phyloP scores from a whole-genome alignment of 2,113 vertebrate species.

The Dicerorhinus sumatrensis region DNA sequence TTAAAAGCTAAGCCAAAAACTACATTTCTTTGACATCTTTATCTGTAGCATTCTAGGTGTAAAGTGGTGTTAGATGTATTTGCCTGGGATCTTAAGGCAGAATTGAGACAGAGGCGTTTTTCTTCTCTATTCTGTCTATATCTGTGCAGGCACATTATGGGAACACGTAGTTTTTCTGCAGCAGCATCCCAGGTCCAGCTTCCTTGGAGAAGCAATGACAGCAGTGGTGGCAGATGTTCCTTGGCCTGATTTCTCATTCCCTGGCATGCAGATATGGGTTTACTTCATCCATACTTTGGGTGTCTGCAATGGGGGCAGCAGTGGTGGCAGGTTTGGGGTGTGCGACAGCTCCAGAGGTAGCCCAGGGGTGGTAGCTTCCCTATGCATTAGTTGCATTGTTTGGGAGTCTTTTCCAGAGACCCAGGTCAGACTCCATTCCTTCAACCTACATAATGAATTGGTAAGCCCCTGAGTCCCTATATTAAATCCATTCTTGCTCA shows the following conservation, averaged over 20 bases:
- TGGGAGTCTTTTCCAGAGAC: not conserved
- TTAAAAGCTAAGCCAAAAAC: not conserved
- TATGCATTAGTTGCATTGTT: not conserved
- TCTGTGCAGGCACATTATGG: not conserved
- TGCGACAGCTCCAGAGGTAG: not conserved
- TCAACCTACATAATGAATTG: not conserved
- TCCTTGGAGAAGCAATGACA: too few relatives aligned
- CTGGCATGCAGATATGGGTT: not conserved
- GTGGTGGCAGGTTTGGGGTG: not conserved
- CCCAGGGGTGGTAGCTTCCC: not conserved
- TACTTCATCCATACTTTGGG: not conserved
- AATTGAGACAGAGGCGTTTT: not conserved
- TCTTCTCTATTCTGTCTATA: fast-evolving
- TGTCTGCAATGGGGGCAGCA: too few relatives aligned
- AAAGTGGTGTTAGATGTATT: not conserved
- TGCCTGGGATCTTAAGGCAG: not conserved
- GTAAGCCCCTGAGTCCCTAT: not conserved
- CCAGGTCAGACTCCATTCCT: not conserved
- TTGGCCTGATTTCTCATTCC: not conserved
- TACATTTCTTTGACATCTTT: not conserved
- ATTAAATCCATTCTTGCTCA: not conserved
- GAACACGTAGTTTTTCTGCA: not conserved
- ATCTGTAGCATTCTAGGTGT: not conserved
- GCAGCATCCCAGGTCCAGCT: not conserved
- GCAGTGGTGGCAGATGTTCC: too few relatives aligned